Evolutionary conservation across 2,888 invertebrate genomes (phyloP).

Genomic region (Augiades crinisus): DNA sequence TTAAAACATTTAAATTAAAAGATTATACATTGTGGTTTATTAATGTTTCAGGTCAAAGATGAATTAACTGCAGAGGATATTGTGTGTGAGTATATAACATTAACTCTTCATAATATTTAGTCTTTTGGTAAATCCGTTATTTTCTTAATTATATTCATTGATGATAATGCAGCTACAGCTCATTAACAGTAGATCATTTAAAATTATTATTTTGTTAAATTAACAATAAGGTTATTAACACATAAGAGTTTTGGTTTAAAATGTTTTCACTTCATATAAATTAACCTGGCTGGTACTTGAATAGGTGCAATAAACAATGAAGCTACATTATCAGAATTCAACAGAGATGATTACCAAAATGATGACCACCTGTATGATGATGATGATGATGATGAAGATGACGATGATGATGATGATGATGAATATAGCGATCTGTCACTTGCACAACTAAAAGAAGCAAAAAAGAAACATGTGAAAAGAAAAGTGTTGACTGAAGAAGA

Average conservation of each 20-base stretch:
- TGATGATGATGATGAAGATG: slow-evolving; percentile 37
- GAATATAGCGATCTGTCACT: slow-evolving; percentile 57
- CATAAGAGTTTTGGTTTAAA: background rate
- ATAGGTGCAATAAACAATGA: slow-evolving; percentile 54
- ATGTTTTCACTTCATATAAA: slow-evolving; percentile 1
- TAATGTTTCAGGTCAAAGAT: slow-evolving; percentile 62
- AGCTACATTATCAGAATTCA: slow-evolving; percentile 44
- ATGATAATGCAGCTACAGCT: no score
- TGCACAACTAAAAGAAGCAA: slow-evolving; percentile 55
- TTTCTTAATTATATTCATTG: no score
- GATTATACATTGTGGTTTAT: slow-evolving; percentile 8
- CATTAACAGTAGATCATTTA: no score
- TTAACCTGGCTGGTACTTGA: slow-evolving; percentile 20
- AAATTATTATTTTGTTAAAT: no score
- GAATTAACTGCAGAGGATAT: slow-evolving; percentile 63
- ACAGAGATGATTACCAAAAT: slow-evolving; percentile 39
- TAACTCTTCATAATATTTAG: slow-evolving; percentile 5
- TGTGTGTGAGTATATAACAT: slow-evolving; percentile 55
- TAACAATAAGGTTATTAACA: no score
- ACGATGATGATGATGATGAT: slow-evolving; percentile 47
- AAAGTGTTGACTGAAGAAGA: slow-evolving; percentile 47
- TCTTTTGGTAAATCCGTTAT: no score
- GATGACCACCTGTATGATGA: slow-evolving; percentile 38
- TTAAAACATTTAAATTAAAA: no score
- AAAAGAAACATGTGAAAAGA: slow-evolving; percentile 49